Percentiles rank a stretch among this genome's conserved stretches.
phyloP scores from a whole-genome alignment of 2,113 vertebrate species.

The Silurus asotus region DNA sequence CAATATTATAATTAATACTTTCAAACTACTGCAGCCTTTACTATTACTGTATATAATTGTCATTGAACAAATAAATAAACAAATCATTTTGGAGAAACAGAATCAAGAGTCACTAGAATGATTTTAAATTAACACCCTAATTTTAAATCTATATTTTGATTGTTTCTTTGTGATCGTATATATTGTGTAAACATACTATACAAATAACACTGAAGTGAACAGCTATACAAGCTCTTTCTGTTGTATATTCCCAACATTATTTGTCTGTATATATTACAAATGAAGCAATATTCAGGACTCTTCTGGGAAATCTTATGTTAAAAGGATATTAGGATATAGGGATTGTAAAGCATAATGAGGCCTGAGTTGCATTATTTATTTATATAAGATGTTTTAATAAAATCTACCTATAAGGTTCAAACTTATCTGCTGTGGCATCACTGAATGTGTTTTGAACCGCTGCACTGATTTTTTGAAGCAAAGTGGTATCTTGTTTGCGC shows the following conservation, averaged over 20 bases:
- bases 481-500: conserved; percentile 21
- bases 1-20: no score
- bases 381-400: conserved; percentile 61
- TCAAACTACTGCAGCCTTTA: no score
- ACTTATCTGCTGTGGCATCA: conserved; percentile 48
- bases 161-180: not conserved
- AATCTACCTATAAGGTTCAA: conserved; percentile 58
- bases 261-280: conserved; percentile 55
- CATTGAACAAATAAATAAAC: no score
- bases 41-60: no score
- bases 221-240: not conserved
- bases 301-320: conserved; percentile 64
- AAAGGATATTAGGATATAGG: conserved; percentile 62
- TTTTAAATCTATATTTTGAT: not conserved
- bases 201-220: not conserved
- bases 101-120: no score
- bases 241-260: not conserved
- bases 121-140: no score
- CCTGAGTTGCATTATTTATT: conserved; percentile 62
- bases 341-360: conserved; percentile 58
- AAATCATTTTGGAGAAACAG: no score
- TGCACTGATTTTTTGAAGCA: conserved; percentile 32
- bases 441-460: conserved; percentile 35
- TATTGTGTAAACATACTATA: not conserved
- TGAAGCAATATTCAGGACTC: conserved; percentile 62